These are phyloP conservation scores for Drosophila chauvacae DNA, from an alignment of 1,140 invertebrate genomes.

Conservation along the genomic window DNA sequence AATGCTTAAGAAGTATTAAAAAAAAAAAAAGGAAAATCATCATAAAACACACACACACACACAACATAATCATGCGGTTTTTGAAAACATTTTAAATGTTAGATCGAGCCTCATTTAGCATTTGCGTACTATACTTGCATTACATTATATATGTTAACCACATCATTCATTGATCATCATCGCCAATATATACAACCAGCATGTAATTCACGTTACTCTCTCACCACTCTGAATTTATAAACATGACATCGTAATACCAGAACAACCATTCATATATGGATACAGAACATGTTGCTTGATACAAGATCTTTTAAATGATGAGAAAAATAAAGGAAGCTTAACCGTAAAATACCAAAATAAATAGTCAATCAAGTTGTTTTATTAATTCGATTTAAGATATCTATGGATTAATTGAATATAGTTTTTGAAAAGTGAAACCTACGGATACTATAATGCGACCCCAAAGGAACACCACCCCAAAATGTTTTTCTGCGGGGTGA, in stretches of 20 bases:
- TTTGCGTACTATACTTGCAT: slow-evolving; percentile 53
- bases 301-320: slow-evolving; percentile 79
- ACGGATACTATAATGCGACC: no score
- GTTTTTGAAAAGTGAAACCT: no score
- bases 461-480: no score
- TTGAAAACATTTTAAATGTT: slow-evolving; percentile 79
- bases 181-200: slow-evolving; percentile 34
- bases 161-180: slow-evolving; percentile 39
- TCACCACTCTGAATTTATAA: slow-evolving; percentile 65
- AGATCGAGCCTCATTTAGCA: slow-evolving; percentile 73
- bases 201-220: slow-evolving; percentile 65
- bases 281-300: slow-evolving; percentile 79
- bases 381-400: neutral
- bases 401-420: neutral
- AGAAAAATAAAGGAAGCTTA: slow-evolving; percentile 83
- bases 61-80: slow-evolving; percentile 75
- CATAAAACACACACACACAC: slow-evolving; percentile 26
- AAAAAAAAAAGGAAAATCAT: slow-evolving; percentile 32
- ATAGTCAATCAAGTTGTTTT: neutral
- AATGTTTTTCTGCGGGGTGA: no score
- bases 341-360: slow-evolving; percentile 63
- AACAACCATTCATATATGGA: slow-evolving; percentile 54
- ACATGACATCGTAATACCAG: slow-evolving; percentile 34
- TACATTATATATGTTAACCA: slow-evolving; percentile 58
- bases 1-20: slow-evolving; percentile 83